A percentile compares a stretch with the other conserved stretches of the same genome.
These are phyloP conservation scores for Centropyge bicolor DNA, from an alignment of 2,797 vertebrate genomes.

Conservation along the genomic window DNA sequence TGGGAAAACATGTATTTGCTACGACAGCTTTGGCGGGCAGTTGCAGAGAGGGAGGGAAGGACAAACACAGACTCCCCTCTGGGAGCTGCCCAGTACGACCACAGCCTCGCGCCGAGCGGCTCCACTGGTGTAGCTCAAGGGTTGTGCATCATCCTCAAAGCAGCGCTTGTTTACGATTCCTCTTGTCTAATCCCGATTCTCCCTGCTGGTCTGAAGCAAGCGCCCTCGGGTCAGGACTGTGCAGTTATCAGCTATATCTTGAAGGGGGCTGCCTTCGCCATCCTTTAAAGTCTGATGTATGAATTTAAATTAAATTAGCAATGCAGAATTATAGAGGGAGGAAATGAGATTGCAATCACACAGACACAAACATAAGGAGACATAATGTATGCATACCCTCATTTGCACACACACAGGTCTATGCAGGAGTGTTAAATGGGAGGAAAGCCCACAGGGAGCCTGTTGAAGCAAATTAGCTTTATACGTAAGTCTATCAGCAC, in stretches of 20 bases:
- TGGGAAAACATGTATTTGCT: slow-evolving; percentile 54
- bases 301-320: slow-evolving; percentile 6
- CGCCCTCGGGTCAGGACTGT: slow-evolving; percentile 26
- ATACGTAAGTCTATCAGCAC: slow-evolving; percentile 71
- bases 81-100: slow-evolving; percentile 52
- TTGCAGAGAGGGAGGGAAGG: slow-evolving; percentile 25
- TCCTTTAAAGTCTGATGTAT: slow-evolving; percentile 5
- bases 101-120: slow-evolving; percentile 40
- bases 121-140: slow-evolving; percentile 48
- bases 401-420: neutral
- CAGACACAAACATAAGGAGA: slow-evolving; percentile 14
- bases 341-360: slow-evolving; percentile 12
- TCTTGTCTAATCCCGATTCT: slow-evolving; percentile 28
- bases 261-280: slow-evolving; percentile 15
- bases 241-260: slow-evolving; percentile 23
- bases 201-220: slow-evolving; percentile 34
- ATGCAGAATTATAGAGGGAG: neutral
- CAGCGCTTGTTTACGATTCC: slow-evolving; percentile 42
- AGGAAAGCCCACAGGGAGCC: slow-evolving; percentile 66
- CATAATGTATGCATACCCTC: slow-evolving; percentile 32
- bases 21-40: slow-evolving; percentile 57
- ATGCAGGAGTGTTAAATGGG: slow-evolving; percentile 61
- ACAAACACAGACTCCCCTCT: slow-evolving; percentile 49
- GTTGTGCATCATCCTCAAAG: slow-evolving; percentile 47
- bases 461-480: slow-evolving; percentile 75